A percentile compares a stretch with the other conserved stretches of the same genome.
phyloP scores from a whole-genome alignment of 1,140 invertebrate genomes.

The Ridgeia piscesae region DNA sequence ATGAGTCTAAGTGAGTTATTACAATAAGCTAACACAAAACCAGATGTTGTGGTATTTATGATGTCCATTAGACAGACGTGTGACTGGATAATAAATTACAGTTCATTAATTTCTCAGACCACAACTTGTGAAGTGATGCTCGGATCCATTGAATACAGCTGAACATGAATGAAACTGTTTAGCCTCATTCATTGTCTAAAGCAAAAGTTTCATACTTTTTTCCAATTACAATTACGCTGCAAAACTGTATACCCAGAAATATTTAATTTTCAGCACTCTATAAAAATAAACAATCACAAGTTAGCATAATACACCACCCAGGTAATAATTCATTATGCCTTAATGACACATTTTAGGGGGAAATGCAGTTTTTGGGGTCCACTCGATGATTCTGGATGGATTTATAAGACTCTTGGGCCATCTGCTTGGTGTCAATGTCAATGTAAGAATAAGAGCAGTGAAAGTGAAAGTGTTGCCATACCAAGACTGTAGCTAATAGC shows the following conservation, averaged over 20 bases:
- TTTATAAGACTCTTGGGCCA: neutral
- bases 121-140: neutral
- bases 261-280: neutral
- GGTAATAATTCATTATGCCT: neutral
- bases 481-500: constrained; percentile 64
- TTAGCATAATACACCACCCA: neutral
- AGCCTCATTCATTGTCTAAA: neutral
- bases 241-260: too few species aligned
- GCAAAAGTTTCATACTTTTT: neutral
- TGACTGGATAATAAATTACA: neutral
- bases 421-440: neutral
- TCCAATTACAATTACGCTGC: neutral
- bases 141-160: neutral
- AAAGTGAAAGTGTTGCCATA: neutral
- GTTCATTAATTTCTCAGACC: neutral
- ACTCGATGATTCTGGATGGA: too few species aligned
- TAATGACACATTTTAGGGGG: neutral
- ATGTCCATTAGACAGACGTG: neutral
- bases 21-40: neutral
- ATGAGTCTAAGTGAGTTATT: too few species aligned
- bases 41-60: too few species aligned
- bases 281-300: neutral
- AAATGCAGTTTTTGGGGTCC: neutral
- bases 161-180: neutral
- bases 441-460: neutral